Percentiles rank a stretch among this genome's conserved stretches.
Evolutionary conservation across 2,888 invertebrate species (phyloP).

Genomic region (Kuschelorhynchus macadamiae): DNA sequence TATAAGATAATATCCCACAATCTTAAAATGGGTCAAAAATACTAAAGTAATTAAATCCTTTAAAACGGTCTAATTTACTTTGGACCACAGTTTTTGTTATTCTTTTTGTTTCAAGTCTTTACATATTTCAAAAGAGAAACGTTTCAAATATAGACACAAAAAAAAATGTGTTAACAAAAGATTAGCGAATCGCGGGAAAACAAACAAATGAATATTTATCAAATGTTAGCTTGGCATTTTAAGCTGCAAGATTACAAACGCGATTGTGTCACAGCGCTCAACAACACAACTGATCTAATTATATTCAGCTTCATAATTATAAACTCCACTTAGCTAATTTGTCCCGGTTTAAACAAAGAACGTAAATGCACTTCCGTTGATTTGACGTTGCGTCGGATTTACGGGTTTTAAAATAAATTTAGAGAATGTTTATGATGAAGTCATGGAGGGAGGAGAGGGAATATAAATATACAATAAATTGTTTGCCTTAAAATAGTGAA

Average conservation of each 20-base stretch:
- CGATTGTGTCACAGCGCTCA: neutral
- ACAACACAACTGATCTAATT: neutral
- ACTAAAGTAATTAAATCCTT: no score
- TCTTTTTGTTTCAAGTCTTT: no score
- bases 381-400: neutral
- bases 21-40: no score
- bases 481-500: no score
- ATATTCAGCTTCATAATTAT: conserved; percentile 9
- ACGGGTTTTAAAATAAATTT: no score
- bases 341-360: neutral
- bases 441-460: no score
- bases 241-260: neutral
- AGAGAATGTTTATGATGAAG: no score
- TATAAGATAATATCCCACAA: no score
- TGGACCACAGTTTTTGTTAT: no score
- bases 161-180: neutral
- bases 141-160: neutral
- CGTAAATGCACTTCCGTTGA: neutral
- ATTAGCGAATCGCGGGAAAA: neutral
- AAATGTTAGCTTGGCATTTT: neutral
- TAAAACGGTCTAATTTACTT: no score
- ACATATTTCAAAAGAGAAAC: no score
- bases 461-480: no score
- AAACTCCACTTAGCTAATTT: conserved; percentile 1
- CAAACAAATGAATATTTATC: neutral